phyloP scores from a whole-genome alignment of 2,888 invertebrate genomes.

The Drosophila sordidapex region DNA sequence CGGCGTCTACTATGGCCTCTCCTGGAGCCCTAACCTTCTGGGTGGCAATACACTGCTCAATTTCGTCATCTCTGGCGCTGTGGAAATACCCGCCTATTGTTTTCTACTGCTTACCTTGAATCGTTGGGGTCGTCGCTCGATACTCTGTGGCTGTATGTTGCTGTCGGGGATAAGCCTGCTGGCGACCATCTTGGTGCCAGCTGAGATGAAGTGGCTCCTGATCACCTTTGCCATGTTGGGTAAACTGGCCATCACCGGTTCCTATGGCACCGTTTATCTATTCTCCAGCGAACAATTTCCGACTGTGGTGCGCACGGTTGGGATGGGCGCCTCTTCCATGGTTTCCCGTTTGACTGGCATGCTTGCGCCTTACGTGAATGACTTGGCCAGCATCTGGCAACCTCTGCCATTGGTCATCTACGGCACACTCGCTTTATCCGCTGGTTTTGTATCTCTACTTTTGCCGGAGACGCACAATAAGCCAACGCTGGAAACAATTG shows the following conservation, averaged over 20 bases:
- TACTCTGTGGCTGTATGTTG: constrained; percentile 89
- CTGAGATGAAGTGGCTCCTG: constrained; percentile 86
- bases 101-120: constrained; percentile 89
- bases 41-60: constrained; percentile 90
- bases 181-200: constrained; percentile 87
- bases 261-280: constrained; percentile 90
- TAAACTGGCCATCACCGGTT: constrained; percentile 90
- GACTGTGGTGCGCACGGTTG: constrained; percentile 92
- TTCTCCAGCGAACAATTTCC: constrained; percentile 91
- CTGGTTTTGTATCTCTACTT: constrained; percentile 89
- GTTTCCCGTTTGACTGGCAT: constrained; percentile 91
- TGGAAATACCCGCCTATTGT: constrained; percentile 90
- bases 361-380: constrained; percentile 91
- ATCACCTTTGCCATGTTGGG: constrained; percentile 89
- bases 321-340: constrained; percentile 94
- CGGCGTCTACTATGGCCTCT: constrained; percentile 91
- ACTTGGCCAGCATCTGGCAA: constrained; percentile 86
- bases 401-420: constrained; percentile 91
- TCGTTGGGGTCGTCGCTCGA: constrained; percentile 89
- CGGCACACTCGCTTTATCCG: constrained; percentile 89
- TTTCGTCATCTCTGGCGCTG: constrained; percentile 90
- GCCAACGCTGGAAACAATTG: constrained; percentile 91
- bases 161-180: constrained; percentile 87
- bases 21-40: constrained; percentile 90
- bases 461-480: constrained; percentile 92